phyloP scores from a whole-genome alignment of 2,888 invertebrate genomes.

The Drosophila fungiperda region DNA sequence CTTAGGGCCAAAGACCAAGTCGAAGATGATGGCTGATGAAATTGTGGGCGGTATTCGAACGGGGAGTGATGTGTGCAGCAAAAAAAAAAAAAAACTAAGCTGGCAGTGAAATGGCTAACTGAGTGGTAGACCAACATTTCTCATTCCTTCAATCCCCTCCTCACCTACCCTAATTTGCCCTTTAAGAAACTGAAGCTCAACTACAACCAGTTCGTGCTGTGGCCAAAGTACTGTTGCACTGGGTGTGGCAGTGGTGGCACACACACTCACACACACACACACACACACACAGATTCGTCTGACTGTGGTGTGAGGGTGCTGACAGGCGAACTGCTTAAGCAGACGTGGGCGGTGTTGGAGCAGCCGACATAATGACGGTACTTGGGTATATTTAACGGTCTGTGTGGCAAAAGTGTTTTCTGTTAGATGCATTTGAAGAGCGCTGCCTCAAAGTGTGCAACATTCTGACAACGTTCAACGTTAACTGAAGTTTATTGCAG shows the following conservation, averaged over 20 bases:
- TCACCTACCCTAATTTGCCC: neutral
- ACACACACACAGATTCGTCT: neutral
- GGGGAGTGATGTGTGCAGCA: slow-evolving; percentile 24
- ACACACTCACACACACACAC: too few relatives aligned
- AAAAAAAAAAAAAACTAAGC: slow-evolving; percentile 51
- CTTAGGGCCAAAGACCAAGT: slow-evolving; percentile 41
- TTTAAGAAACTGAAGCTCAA: slow-evolving; percentile 32
- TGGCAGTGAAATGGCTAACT: slow-evolving; percentile 66
- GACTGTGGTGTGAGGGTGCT: slow-evolving; percentile 18
- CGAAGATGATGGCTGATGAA: slow-evolving; percentile 29
- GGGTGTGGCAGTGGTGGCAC: neutral
- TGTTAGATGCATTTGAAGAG: slow-evolving; percentile 7
- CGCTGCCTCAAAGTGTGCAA: slow-evolving; percentile 50
- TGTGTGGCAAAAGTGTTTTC: slow-evolving; percentile 30
- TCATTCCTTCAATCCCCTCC: neutral
- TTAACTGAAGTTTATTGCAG: neutral
- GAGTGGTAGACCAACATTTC: slow-evolving; percentile 50
- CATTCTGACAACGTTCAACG: slow-evolving; percentile 15
- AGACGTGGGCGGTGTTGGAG: neutral
- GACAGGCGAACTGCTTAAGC: slow-evolving; percentile 38
- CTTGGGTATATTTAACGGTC: slow-evolving; percentile 35
- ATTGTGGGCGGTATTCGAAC: neutral
- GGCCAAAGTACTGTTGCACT: neutral
- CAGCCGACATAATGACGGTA: slow-evolving; percentile 25
- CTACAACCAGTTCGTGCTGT: slow-evolving; percentile 31